Percentiles rank a stretch among this genome's conserved stretches.
Evolutionary conservation across 2,888 invertebrate genomes (phyloP).

Genomic region (Automeris io): DNA sequence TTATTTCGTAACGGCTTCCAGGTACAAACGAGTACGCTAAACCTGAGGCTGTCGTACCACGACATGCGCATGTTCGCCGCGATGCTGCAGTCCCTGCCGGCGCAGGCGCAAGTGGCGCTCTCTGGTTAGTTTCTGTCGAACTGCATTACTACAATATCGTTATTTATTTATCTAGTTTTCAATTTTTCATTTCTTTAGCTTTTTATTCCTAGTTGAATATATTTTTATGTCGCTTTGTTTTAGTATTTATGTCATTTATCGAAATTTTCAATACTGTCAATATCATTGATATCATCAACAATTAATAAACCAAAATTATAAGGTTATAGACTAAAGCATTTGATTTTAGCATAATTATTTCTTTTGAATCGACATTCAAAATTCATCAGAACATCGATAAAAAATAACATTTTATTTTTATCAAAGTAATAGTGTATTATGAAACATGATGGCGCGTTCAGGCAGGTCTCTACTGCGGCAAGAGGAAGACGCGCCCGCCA

Average conservation of each 20-base stretch:
- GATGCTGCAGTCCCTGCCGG: slow-evolving; percentile 91
- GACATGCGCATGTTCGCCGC: slow-evolving; percentile 94
- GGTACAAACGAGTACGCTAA: slow-evolving; percentile 84
- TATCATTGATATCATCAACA: too few relatives aligned
- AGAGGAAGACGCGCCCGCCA: slow-evolving; percentile 47
- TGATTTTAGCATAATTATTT: too few relatives aligned
- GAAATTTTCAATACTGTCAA: too few relatives aligned
- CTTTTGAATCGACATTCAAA: not conserved
- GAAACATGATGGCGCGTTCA: slow-evolving; percentile 12
- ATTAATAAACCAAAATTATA: too few relatives aligned
- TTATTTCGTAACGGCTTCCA: too few relatives aligned
- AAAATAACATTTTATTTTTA: not conserved
- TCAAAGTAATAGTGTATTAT: too few relatives aligned
- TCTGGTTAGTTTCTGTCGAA: slow-evolving; percentile 48
- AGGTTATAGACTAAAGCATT: too few relatives aligned
- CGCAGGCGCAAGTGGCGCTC: slow-evolving; percentile 82
- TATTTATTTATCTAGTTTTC: too few relatives aligned
- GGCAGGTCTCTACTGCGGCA: slow-evolving; percentile 28
- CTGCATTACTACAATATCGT: too few relatives aligned
- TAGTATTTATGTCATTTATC: too few relatives aligned
- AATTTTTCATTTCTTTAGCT: not conserved
- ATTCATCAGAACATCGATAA: not conserved
- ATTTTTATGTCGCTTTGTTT: too few relatives aligned
- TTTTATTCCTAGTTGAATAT: too few relatives aligned
- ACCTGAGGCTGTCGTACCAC: slow-evolving; percentile 92